These are phyloP conservation scores for Prosopocoilus inquinatus DNA, from an alignment of 2,888 invertebrate species.

Conservation along the genomic window DNA sequence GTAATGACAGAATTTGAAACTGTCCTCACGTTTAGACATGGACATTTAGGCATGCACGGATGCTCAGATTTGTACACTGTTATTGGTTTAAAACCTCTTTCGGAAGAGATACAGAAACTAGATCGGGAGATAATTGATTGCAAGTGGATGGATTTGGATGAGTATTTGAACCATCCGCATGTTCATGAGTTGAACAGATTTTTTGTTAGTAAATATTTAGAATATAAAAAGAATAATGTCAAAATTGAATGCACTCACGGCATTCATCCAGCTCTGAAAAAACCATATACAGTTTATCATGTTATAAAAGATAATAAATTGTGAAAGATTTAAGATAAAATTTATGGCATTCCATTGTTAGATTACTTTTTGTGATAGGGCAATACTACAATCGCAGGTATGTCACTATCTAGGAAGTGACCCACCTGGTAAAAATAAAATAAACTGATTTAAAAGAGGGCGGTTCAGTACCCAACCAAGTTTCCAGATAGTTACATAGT, in stretches of 20 bases:
- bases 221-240: conserved; percentile 61
- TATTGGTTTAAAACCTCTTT: conserved; percentile 66
- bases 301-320: conserved; percentile 28
- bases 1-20: conserved; percentile 73
- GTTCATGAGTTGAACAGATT: conserved; percentile 71
- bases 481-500: no score
- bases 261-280: conserved; percentile 52
- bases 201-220: conserved; percentile 65
- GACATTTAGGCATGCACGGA: conserved; percentile 71
- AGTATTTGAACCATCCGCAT: conserved; percentile 68
- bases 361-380: background rate
- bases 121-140: conserved; percentile 75
- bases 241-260: conserved; percentile 59
- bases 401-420: no score
- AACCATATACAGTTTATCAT: conserved; percentile 49
- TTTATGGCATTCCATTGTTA: no score
- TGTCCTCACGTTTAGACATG: conserved; percentile 75
- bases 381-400: no score
- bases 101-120: conserved; percentile 64
- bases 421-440: no score
- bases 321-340: background rate
- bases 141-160: conserved; percentile 79
- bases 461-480: no score
- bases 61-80: conserved; percentile 88
- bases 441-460: no score